These are phyloP conservation scores for Grantiella picta DNA, from an alignment of 2,113 vertebrate genomes.

Conservation along the genomic window DNA sequence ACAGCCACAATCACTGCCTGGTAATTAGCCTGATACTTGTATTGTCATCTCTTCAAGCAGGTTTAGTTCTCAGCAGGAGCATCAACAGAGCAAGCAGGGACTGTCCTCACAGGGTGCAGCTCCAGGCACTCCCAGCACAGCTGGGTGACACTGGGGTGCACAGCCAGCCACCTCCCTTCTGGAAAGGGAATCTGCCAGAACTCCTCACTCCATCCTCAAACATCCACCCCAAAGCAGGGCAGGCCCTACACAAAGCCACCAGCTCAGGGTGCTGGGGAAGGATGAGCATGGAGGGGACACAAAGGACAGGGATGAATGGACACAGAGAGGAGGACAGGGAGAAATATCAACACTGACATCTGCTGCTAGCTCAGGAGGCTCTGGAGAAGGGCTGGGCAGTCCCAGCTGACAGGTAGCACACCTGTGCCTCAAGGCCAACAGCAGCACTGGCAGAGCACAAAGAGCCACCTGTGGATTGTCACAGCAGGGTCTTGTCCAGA, in stretches of 20 bases:
- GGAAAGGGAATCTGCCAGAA: background rate
- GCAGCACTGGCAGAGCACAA: background rate
- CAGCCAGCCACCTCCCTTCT: background rate
- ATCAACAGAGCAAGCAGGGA: fast-evolving
- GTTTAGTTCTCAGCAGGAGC: background rate
- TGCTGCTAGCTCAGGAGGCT: background rate
- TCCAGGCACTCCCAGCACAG: fast-evolving
- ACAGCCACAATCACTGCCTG: background rate
- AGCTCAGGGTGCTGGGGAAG: background rate
- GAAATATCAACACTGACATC: background rate
- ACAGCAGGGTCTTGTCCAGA: background rate
- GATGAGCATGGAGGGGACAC: background rate
- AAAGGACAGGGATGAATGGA: background rate
- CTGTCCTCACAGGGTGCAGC: background rate
- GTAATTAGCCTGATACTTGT: background rate
- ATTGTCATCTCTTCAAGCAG: background rate
- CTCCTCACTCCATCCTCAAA: background rate
- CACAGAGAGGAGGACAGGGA: fast-evolving
- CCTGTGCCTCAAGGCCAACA: fast-evolving
- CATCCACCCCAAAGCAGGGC: fast-evolving
- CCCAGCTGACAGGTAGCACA: background rate
- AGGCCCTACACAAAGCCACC: background rate
- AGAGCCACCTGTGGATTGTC: background rate
- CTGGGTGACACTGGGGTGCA: background rate
- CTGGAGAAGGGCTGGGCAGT: background rate